Percentiles rank a stretch among this genome's conserved stretches.
Evolutionary conservation across 2,888 invertebrate genomes (phyloP).

Genomic region (Agonopterix heracliana): DNA sequence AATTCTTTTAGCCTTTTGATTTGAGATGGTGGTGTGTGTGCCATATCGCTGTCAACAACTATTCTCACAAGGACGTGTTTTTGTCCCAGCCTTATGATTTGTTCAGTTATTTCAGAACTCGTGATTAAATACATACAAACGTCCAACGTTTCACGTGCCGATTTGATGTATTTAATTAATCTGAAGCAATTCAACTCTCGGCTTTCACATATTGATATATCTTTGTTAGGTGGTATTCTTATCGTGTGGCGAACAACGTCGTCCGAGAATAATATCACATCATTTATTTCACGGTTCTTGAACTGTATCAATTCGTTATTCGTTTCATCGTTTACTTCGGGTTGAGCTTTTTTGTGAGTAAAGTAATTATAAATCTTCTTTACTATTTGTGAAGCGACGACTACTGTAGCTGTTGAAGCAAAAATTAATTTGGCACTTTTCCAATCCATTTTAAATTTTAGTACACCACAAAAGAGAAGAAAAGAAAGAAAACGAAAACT

Average conservation of each 20-base stretch:
- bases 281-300: conserved; percentile 64
- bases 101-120: conserved; percentile 64
- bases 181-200: conserved; percentile 66
- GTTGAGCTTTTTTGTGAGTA: conserved; percentile 23
- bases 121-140: conserved; percentile 72
- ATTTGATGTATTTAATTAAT: conserved; percentile 64
- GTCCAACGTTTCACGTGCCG: conserved; percentile 65
- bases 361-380: conserved; percentile 59
- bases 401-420: conserved; percentile 58
- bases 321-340: conserved; percentile 37
- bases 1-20: conserved; percentile 62
- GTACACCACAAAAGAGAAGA: conserved; percentile 21
- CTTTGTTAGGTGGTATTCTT: conserved; percentile 52
- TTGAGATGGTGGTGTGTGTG: conserved; percentile 64
- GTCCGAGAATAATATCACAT: conserved; percentile 68
- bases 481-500: not conserved
- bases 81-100: conserved; percentile 64
- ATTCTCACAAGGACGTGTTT: conserved; percentile 65
- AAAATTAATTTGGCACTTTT: conserved; percentile 58
- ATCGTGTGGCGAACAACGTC: conserved; percentile 54
- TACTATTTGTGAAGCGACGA: conserved; percentile 58
- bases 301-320: conserved; percentile 44
- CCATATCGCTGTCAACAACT: conserved; percentile 69
- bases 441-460: conserved; percentile 51
- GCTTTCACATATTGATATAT: conserved; percentile 57